phyloP scores from a whole-genome alignment of 2,797 vertebrate species.

The Lutjanus argentimaculatus region DNA sequence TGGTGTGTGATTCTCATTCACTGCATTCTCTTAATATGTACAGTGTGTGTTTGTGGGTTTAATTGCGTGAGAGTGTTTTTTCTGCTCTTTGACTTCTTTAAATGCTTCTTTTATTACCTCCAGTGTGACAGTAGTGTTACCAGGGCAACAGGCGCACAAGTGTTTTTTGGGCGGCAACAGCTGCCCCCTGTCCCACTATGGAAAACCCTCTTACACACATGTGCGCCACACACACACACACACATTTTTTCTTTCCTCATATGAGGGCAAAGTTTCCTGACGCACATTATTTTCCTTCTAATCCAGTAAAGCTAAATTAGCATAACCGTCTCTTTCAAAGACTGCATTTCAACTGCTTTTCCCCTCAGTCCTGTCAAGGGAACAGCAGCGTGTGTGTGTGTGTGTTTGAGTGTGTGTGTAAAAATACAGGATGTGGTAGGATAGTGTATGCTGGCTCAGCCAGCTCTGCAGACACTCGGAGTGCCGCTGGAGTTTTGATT shows the following conservation, averaged over 20 bases:
- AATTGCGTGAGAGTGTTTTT: constrained; percentile 27
- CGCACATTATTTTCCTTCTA: constrained; percentile 67
- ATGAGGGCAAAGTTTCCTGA: constrained; percentile 68
- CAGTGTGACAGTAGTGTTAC: constrained; percentile 51
- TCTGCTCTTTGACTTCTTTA: constrained; percentile 52
- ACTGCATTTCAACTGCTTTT: constrained; percentile 65
- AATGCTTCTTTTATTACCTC: constrained; percentile 47
- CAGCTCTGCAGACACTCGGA: constrained; percentile 75
- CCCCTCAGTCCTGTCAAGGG: constrained; percentile 63
- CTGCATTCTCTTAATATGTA: not conserved
- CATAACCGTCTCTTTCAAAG: constrained; percentile 71
- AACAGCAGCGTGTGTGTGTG: constrained; percentile 50
- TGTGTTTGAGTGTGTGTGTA: constrained; percentile 55
- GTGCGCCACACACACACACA: not conserved
- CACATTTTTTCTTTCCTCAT: constrained; percentile 15
- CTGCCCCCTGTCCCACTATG: constrained; percentile 63
- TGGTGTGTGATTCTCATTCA: constrained; percentile 19
- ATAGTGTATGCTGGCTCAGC: constrained; percentile 81
- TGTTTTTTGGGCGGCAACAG: constrained; percentile 68
- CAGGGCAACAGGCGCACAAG: constrained; percentile 54
- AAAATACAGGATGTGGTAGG: constrained; percentile 85
- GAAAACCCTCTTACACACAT: constrained; percentile 64
- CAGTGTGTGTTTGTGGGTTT: constrained; percentile 20
- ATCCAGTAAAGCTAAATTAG: constrained; percentile 75
- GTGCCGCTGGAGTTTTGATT: constrained; percentile 75